phyloP scores from a whole-genome alignment of 2,888 invertebrate species.

The Nomada hirtipes region DNA sequence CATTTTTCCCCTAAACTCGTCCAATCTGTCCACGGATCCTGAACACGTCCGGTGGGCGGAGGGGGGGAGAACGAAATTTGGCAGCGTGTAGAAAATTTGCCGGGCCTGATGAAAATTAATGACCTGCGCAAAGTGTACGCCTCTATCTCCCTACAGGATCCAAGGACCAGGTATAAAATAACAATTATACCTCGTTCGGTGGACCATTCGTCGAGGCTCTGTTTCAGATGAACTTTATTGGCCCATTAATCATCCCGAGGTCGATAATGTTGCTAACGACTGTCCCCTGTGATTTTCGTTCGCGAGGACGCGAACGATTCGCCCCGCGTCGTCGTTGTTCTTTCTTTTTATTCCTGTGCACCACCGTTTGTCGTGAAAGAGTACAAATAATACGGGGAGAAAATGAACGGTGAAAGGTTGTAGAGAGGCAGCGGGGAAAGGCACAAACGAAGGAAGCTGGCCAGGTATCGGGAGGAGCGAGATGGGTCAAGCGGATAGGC shows the following conservation, averaged over 20 bases:
- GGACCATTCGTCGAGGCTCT: conserved; percentile 21
- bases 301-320: conserved; percentile 33
- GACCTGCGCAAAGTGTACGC: conserved; percentile 28
- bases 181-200: conserved; percentile 50
- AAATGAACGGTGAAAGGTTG: not conserved
- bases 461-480: conserved; percentile 65
- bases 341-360: conserved; percentile 5
- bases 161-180: conserved; percentile 53
- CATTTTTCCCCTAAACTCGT: conserved; percentile 5
- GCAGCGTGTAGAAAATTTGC: conserved; percentile 33
- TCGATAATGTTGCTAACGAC: conserved; percentile 67
- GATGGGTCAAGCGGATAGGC: conserved; percentile 71
- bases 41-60: not conserved
- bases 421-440: conserved; percentile 39
- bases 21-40: conserved; percentile 35
- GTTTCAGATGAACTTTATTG: conserved; percentile 62
- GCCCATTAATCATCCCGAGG: conserved; percentile 66
- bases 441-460: conserved; percentile 60
- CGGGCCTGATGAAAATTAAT: conserved; percentile 65
- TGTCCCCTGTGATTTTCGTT: conserved; percentile 68
- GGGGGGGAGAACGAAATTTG: conserved; percentile 36
- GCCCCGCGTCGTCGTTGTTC: conserved; percentile 24
- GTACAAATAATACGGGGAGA: not conserved
- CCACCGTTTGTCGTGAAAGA: conserved; percentile 2
- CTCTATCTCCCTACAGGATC: conserved; percentile 36